A percentile compares a stretch with the other conserved stretches of the same genome.
Conservation (phyloP, 2,113 vertebrate species). For the Lophius piscatorius region DNA sequence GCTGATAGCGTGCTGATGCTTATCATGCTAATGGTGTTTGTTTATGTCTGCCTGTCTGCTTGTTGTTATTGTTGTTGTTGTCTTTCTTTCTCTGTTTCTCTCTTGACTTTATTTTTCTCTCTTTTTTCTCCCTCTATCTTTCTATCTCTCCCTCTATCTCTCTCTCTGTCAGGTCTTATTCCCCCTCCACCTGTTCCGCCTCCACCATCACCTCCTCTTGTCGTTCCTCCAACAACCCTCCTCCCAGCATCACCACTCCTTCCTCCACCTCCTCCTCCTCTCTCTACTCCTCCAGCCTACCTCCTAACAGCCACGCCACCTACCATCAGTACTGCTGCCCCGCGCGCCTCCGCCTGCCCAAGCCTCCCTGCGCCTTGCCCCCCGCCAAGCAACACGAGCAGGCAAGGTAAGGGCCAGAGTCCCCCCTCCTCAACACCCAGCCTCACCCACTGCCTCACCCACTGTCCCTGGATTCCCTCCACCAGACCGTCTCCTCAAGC, state of each 20-base stretch:
- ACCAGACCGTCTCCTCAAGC: constrained; percentile 19
- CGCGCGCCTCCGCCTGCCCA: constrained; percentile 88
- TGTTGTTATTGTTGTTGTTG: constrained; percentile 62
- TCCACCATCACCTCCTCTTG: constrained; percentile 74
- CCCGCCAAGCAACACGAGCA: constrained; percentile 81
- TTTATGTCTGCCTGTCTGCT: constrained; percentile 71
- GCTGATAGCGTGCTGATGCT: constrained; percentile 66
- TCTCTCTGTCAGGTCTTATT: constrained; percentile 75
- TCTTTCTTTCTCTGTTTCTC: constrained; percentile 75
- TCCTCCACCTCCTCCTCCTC: constrained; percentile 75
- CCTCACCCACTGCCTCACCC: constrained; percentile 25
- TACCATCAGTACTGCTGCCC: constrained; percentile 95
- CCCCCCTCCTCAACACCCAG: constrained; percentile 42
- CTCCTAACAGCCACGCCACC: constrained; percentile 86
- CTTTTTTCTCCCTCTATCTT: constrained; percentile 60
- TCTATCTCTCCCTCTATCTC: constrained; percentile 29
- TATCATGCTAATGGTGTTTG: constrained; percentile 73
- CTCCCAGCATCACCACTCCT: constrained; percentile 74
- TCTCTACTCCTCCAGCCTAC: constrained; percentile 75
- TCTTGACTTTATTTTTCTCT: constrained; percentile 79
- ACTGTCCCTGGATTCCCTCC: constrained; percentile 18
- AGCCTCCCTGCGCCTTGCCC: constrained; percentile 86
- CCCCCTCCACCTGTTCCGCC: constrained; percentile 68
- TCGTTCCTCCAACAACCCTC: constrained; percentile 73
- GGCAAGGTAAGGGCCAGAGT: constrained; percentile 89